Percentiles rank a stretch among this genome's conserved stretches.
Evolutionary conservation across 2,113 vertebrate genomes (phyloP).

Genomic region (Poecilia latipinna): DNA sequence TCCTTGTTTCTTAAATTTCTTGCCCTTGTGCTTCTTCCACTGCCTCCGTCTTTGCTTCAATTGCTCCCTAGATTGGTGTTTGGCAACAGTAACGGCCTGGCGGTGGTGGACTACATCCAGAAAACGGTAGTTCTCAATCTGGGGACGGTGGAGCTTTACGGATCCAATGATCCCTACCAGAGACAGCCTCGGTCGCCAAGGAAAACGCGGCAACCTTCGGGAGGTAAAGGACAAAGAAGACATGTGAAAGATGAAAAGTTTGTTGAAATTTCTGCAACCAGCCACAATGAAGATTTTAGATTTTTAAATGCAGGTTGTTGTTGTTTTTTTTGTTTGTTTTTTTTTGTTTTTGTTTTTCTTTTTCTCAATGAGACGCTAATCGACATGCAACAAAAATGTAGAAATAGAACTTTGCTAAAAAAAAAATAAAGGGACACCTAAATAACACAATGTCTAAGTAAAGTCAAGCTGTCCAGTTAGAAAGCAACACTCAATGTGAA

Average conservation of each 20-base stretch:
- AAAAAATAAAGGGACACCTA: too few species aligned
- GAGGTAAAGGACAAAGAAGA: constrained; percentile 81
- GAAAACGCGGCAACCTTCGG: constrained; percentile 93
- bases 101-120: constrained; percentile 97
- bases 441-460: too few species aligned
- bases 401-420: too few species aligned
- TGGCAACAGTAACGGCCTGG: constrained; percentile 97
- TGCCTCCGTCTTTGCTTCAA: not conserved
- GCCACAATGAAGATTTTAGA: too few species aligned
- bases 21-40: not conserved
- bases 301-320: too few species aligned
- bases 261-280: too few species aligned
- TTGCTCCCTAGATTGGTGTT: constrained; percentile 84
- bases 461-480: too few species aligned
- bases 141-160: constrained; percentile 92
- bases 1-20: constrained; percentile 1
- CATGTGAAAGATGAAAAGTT: not conserved
- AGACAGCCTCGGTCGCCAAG: constrained; percentile 95
- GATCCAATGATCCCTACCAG: constrained; percentile 95
- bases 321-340: too few species aligned
- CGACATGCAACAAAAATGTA: not conserved
- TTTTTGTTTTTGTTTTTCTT: too few species aligned
- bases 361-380: not conserved
- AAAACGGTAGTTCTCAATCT: constrained; percentile 94
- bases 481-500: too few species aligned